phyloP scores from a whole-genome alignment of 2,797 vertebrate species.

The Molossus molossus region DNA sequence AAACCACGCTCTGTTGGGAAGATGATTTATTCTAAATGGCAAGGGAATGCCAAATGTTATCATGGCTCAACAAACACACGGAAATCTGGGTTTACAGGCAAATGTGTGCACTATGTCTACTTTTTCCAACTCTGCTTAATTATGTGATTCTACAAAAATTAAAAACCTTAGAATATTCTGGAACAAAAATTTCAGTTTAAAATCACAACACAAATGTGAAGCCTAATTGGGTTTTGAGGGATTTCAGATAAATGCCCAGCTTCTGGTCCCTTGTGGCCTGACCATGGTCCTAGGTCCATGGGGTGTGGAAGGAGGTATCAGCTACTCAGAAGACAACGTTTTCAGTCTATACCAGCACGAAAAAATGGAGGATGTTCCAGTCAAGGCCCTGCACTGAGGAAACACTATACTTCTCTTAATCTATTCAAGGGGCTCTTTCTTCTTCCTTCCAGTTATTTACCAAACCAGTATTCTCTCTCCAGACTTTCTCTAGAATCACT shows the following conservation, averaged over 20 bases:
- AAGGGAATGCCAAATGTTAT: not conserved
- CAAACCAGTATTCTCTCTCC: not conserved
- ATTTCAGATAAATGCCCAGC: not conserved
- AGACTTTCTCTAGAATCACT: not conserved
- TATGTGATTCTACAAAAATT: not conserved
- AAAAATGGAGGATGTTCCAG: not conserved
- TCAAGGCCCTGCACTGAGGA: rapidly evolving
- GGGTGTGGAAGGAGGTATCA: no score
- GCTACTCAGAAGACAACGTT: not conserved
- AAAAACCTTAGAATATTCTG: not conserved
- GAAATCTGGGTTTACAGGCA: not conserved
- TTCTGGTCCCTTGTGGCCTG: not conserved
- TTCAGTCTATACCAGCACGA: rapidly evolving
- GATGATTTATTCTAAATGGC: not conserved
- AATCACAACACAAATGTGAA: not conserved
- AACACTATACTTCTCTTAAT: rapidly evolving
- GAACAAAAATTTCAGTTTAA: not conserved
- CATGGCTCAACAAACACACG: not conserved
- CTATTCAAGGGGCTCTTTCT: not conserved
- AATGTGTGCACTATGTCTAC: rapidly evolving
- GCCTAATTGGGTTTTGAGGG: not conserved
- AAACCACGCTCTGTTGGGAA: rapidly evolving
- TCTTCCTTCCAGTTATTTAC: not conserved
- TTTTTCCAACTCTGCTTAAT: not conserved
- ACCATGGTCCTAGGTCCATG: not conserved